These are phyloP conservation scores for Cheilosia variabilis DNA, from an alignment of 2,888 invertebrate genomes.

Conservation along the genomic window DNA sequence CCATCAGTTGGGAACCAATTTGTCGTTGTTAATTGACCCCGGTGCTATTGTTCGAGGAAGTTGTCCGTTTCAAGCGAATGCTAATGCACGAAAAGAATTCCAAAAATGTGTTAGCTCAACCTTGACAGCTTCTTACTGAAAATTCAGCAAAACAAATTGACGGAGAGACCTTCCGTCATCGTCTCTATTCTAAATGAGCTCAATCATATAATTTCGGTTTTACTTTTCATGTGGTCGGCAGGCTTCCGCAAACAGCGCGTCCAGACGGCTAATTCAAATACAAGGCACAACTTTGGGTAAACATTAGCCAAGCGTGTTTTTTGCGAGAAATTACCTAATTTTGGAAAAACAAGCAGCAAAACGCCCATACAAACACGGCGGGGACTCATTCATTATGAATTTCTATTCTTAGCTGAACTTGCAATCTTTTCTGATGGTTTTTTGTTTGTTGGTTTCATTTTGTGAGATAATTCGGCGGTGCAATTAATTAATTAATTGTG, in stretches of 20 bases:
- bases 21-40: conserved; percentile 1
- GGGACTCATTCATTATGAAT: conserved; percentile 4
- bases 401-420: conserved; percentile 14
- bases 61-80: neutral
- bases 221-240: neutral
- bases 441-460: neutral
- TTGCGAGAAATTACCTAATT: neutral
- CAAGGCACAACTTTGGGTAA: neutral
- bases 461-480: neutral
- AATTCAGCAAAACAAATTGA: no score
- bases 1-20: conserved; percentile 16
- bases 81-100: no score
- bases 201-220: neutral
- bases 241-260: neutral
- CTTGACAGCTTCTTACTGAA: no score
- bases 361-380: neutral
- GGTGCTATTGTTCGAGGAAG: neutral
- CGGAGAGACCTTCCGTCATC: no score
- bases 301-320: neutral
- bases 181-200: neutral
- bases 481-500: neutral
- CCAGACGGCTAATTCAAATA: neutral
- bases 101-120: no score
- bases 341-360: neutral
- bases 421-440: neutral